phyloP scores from a whole-genome alignment of 2,113 vertebrate species.

The Perca flavescens region DNA sequence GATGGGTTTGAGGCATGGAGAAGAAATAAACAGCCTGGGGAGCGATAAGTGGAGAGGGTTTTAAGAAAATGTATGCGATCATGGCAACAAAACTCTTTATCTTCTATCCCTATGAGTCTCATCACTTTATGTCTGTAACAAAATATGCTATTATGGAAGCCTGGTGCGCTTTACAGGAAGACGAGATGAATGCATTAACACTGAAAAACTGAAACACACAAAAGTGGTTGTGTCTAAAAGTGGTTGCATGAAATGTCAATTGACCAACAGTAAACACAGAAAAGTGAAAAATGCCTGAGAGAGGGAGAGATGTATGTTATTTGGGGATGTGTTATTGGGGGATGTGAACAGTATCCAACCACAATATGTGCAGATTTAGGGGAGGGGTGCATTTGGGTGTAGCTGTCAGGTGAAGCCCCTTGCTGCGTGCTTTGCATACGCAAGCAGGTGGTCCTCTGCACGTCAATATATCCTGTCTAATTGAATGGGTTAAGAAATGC shows the following conservation, averaged over 20 bases:
- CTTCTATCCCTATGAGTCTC: slow-evolving; percentile 22
- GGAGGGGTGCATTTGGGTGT: slow-evolving; percentile 41
- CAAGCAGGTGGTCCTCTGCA: slow-evolving; percentile 69
- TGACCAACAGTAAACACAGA: not conserved
- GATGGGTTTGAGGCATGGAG: not conserved
- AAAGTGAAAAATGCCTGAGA: not conserved
- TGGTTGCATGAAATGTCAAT: not conserved
- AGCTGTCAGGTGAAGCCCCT: slow-evolving; percentile 62
- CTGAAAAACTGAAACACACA: not conserved
- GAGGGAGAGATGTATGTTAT: slow-evolving; percentile 6
- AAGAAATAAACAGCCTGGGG: slow-evolving; percentile 31
- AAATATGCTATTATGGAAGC: not conserved
- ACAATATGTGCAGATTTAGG: slow-evolving; percentile 57
- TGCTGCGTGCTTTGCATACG: slow-evolving; percentile 75
- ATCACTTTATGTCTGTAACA: slow-evolving; percentile 9
- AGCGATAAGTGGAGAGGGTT: slow-evolving; percentile 34
- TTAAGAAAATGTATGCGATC: slow-evolving; percentile 42
- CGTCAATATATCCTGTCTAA: slow-evolving; percentile 72
- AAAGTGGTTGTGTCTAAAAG: not conserved
- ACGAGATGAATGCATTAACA: not conserved
- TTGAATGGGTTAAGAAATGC: slow-evolving; percentile 73
- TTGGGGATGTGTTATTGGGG: not conserved
- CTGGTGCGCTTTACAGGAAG: not conserved
- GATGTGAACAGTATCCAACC: not conserved
- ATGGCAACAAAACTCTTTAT: slow-evolving; percentile 26